These are phyloP conservation scores for Tribolium madens DNA, from an alignment of 1,140 invertebrate genomes.

Conservation along the genomic window DNA sequence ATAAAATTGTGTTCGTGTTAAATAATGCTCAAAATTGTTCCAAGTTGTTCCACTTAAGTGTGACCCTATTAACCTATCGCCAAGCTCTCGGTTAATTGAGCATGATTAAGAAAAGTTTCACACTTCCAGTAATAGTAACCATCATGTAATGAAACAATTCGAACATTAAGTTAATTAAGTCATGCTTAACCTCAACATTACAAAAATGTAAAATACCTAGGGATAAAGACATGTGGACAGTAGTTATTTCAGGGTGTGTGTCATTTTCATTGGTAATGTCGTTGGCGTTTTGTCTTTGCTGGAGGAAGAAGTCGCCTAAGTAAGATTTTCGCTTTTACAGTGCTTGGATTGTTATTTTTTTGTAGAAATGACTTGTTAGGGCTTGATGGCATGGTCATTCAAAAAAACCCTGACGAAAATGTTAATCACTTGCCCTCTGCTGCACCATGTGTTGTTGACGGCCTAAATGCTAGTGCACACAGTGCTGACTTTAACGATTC, in stretches of 20 bases:
- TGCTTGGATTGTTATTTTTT: conserved; percentile 45
- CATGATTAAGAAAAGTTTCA: background rate
- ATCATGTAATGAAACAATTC: background rate
- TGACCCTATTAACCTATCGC: conserved; percentile 26
- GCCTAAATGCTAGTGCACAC: conserved; percentile 52
- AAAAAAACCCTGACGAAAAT: conserved; percentile 70
- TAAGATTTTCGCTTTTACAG: conserved; percentile 50
- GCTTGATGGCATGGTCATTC: conserved; percentile 69
- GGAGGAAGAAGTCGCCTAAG: conserved; percentile 61
- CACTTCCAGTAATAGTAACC: background rate
- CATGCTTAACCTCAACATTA: background rate
- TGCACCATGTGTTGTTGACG: conserved; percentile 55
- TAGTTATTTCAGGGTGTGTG: conserved; percentile 49
- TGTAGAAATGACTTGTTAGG: conserved; percentile 69
- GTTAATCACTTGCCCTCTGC: conserved; percentile 65
- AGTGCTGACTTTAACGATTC: conserved; percentile 61
- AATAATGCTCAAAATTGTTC: background rate
- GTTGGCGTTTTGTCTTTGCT: conserved; percentile 59
- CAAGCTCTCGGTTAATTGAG: background rate
- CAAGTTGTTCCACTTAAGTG: conserved; percentile 13
- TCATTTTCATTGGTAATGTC: conserved; percentile 55
- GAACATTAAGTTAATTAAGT: background rate
- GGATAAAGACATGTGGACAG: conserved; percentile 53
- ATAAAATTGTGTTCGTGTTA: background rate
- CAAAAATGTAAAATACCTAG: conserved; percentile 9